A percentile compares a stretch with the other conserved stretches of the same genome.
Evolutionary conservation across 2,797 vertebrate genomes (phyloP).

Genomic region (Buphagus erythrorhynchus): DNA sequence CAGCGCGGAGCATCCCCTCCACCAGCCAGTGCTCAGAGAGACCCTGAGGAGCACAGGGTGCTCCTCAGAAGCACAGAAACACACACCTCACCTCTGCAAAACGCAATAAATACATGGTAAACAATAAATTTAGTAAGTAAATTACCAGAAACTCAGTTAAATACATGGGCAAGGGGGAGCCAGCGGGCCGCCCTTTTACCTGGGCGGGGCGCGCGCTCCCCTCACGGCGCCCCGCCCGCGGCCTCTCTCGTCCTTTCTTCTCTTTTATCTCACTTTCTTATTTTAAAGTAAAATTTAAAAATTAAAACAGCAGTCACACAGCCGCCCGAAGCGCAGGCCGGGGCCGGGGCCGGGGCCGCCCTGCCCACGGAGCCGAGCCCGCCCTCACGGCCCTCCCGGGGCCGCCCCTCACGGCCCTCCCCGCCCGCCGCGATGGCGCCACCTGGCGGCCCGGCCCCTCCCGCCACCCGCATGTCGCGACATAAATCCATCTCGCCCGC

Average conservation of each 20-base stretch:
- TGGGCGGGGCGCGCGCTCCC: not conserved
- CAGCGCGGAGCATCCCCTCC: not conserved
- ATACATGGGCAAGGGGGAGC: not conserved
- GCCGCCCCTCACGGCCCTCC: not conserved
- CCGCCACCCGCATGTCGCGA: not conserved
- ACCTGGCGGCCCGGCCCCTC: not conserved
- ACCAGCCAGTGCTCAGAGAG: not conserved
- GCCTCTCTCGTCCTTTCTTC: not conserved
- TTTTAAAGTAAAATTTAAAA: not conserved
- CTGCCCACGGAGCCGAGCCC: too few relatives aligned
- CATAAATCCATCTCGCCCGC: rapidly evolving
- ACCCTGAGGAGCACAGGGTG: not conserved
- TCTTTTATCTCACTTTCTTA: not conserved
- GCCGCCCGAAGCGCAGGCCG: not conserved
- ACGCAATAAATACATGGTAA: too few relatives aligned
- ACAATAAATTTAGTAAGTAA: too few relatives aligned
- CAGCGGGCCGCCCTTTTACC: not conserved
- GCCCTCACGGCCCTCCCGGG: too few relatives aligned
- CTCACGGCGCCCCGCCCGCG: not conserved
- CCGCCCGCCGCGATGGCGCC: not conserved
- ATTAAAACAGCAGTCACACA: rapidly evolving
- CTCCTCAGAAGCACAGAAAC: not conserved
- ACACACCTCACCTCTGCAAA: not conserved
- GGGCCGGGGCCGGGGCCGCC: too few relatives aligned
- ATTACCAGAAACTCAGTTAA: not conserved